Base-by-base conservation (phyloP, 2,888 invertebrate species). In the Latrodectus hesperus region DNA sequence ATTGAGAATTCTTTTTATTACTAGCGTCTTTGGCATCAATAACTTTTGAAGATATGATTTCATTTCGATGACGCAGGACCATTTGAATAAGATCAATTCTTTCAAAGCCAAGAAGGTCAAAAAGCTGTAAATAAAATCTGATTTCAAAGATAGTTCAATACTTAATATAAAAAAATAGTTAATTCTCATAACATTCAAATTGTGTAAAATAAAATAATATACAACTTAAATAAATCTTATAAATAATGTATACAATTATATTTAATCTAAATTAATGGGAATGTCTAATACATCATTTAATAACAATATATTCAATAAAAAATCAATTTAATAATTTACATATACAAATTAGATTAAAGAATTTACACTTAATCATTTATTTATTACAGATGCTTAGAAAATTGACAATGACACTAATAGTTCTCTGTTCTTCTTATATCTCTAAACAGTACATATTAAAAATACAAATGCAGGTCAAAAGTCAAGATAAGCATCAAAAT, bases 31-130 rank as follows among this genome's bases (percentile, higher is more conserved):
- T 55, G 12, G 76, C n/a, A 65, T 75, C 86, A 65, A 73, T 53
- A 22, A 72, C 80, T 77, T 84, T 75, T 17, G 73, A 10, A 76
- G 71, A 75, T 22, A 64, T 91, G 85, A 89, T 94, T 90, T 93
- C 94, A 73, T 92, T 92, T 14, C 96, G 93, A 90, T 96, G 94
- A 78, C 94, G 93, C 52, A 97, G 92, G 88, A 97, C 92, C 65
- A 94, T 93, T 87, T 94, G 94, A 52, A 96, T 95, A 85, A 96
- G 93, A 91, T 96, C 96, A 92, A 96, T 95, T 90, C 95, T 92
- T 90, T 98, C 96, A 92, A 96, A 97, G 0, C 99, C 99, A 49
- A 98, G 93, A 8, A 98, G 93, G 91, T 99, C 98, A 92, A 98
- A 96, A 26, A 99, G 93, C 92, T 94, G 12, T 79, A 83, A 73